A percentile compares a stretch with the other conserved stretches of the same genome.
phyloP scores from a whole-genome alignment of 1,140 invertebrate genomes.

The Drosophila bipectinata region DNA sequence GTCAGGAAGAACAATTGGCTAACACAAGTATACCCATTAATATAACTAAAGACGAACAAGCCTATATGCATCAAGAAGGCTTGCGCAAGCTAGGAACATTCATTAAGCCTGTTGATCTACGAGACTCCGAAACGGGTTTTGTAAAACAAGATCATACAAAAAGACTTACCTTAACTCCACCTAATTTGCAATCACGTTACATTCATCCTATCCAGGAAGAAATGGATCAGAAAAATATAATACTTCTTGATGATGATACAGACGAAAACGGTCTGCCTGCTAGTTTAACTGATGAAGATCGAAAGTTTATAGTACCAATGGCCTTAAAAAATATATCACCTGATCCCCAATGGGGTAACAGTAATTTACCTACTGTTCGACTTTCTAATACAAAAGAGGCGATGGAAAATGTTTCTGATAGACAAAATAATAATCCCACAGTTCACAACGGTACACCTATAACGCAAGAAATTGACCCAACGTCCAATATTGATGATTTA shows the following conservation, averaged over 20 bases:
- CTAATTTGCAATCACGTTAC: conserved; percentile 45
- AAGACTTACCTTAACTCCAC: conserved; percentile 46
- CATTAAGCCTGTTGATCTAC: conserved; percentile 79
- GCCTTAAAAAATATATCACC: conserved; percentile 77
- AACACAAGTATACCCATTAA: conserved; percentile 81
- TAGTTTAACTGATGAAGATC: conserved; percentile 76
- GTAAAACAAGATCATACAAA: conserved; percentile 76
- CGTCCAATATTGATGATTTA: conserved; percentile 78
- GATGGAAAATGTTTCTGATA: conserved; percentile 10
- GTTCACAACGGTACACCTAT: conserved; percentile 26
- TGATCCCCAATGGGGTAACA: conserved; percentile 50
- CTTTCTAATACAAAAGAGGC: conserved; percentile 29
- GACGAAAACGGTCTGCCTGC: conserved; percentile 76
- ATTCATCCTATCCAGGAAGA: conserved; percentile 78
- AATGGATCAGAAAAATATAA: conserved; percentile 82
- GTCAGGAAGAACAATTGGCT: conserved; percentile 71
- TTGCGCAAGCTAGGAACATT: conserved; percentile 77
- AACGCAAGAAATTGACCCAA: conserved; percentile 35
- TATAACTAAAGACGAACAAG: conserved; percentile 79
- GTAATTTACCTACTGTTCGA: conserved; percentile 13
- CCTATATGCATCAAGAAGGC: conserved; percentile 78
- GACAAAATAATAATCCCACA: conserved; percentile 27
- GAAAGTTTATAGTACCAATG: conserved; percentile 83
- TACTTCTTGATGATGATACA: conserved; percentile 78
- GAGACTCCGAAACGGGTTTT: conserved; percentile 74